Percentiles rank a stretch among this genome's conserved stretches.
These are phyloP conservation scores for Heteromyza rotundicornis DNA, from an alignment of 2,888 invertebrate species.

Conservation along the genomic window DNA sequence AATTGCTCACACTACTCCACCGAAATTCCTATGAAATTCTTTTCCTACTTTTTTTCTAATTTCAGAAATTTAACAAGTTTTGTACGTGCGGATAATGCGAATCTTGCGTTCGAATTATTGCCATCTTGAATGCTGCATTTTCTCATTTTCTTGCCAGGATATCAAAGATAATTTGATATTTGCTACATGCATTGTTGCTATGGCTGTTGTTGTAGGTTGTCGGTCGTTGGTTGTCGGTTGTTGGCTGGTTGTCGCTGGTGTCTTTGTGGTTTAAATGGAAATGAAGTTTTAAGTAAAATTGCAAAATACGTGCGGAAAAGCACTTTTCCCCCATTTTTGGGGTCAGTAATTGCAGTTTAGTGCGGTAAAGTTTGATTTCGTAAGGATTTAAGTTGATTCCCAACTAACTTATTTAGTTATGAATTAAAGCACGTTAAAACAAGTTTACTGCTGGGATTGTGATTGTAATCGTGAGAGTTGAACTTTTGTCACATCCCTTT, in stretches of 20 bases:
- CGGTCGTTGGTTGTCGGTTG: slow-evolving; percentile 5
- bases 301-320: slow-evolving; percentile 33
- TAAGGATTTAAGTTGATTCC: slow-evolving; percentile 12
- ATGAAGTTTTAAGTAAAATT: slow-evolving; percentile 38
- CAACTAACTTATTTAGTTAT: slow-evolving; percentile 19
- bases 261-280: slow-evolving; percentile 34
- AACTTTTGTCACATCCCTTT: neutral
- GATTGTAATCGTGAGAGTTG: neutral
- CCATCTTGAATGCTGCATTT: slow-evolving; percentile 27
- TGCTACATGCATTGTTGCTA: slow-evolving; percentile 8
- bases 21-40: too few species aligned
- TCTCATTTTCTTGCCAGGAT: slow-evolving; percentile 13
- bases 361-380: slow-evolving; percentile 33
- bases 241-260: neutral
- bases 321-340: neutral
- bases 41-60: neutral
- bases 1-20: too few species aligned
- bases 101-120: slow-evolving; percentile 33
- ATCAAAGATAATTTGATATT: slow-evolving; percentile 17
- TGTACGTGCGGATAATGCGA: slow-evolving; percentile 37
- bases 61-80: slow-evolving; percentile 24
- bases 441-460: neutral
- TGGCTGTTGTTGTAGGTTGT: neutral
- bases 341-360: slow-evolving; percentile 32
- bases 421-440: slow-evolving; percentile 19